Percentiles rank a stretch among this genome's conserved stretches.
Conservation (phyloP, 2,888 invertebrate genomes). For the Tiliacea citrago region DNA sequence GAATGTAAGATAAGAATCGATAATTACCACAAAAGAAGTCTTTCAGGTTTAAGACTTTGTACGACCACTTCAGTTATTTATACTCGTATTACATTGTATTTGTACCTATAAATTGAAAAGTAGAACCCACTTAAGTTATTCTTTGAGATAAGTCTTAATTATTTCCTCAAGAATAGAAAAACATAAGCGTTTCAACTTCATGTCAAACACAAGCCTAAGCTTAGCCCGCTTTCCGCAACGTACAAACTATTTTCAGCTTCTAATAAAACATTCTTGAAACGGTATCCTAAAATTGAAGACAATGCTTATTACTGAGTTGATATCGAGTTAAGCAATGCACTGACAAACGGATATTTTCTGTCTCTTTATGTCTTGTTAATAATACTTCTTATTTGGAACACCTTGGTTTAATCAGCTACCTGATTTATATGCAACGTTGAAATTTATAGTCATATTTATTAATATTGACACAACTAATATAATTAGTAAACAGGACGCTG, state of each 20-base stretch:
- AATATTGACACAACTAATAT: too few relatives aligned
- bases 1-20: conserved; percentile 37
- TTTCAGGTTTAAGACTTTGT: conserved; percentile 24
- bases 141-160: background rate
- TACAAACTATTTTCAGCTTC: background rate
- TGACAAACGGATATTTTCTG: conserved; percentile 19
- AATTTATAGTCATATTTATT: background rate
- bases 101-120: background rate
- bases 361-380: background rate
- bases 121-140: background rate
- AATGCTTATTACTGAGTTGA: conserved; percentile 34
- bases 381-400: conserved; percentile 15
- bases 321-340: conserved; percentile 10
- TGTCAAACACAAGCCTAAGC: too few relatives aligned
- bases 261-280: background rate
- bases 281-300: conserved; percentile 37
- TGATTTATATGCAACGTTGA: background rate
- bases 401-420: background rate
- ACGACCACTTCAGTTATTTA: background rate
- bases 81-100: background rate
- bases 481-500: too few relatives aligned
- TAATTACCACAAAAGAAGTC: conserved; percentile 39
- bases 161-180: background rate
- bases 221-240: background rate
- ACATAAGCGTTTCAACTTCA: background rate